Conservation (phyloP, 2,113 vertebrate species). For the Tupaia chinensis region DNA sequence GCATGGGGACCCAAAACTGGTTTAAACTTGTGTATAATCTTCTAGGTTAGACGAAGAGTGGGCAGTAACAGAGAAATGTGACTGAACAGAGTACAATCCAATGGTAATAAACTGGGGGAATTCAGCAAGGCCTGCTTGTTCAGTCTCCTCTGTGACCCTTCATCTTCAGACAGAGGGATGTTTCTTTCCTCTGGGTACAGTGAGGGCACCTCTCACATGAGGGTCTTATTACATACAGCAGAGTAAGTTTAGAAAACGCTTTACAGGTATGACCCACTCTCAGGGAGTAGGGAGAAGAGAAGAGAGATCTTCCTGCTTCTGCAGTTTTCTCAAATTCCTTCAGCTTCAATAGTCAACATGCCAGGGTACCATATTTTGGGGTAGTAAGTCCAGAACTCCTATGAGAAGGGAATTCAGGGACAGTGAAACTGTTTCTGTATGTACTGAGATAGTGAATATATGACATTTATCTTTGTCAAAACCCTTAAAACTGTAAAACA, state of each 20-base stretch:
- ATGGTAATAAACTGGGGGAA: not conserved
- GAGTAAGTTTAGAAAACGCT: no score
- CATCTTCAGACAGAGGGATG: not conserved
- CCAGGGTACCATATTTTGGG: no score
- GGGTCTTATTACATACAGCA: no score
- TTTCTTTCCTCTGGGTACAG: not conserved
- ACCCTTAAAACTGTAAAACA: not conserved
- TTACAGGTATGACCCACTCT: not conserved
- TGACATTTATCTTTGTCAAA: not conserved
- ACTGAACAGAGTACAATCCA: not conserved
- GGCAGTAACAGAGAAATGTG: not conserved
- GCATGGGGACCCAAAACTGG: not conserved
- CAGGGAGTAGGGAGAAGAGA: not conserved
- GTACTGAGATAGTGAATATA: no score
- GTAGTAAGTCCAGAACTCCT: no score
- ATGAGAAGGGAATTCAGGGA: not conserved
- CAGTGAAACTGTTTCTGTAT: not conserved
- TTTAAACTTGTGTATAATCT: not conserved
- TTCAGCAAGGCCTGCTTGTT: not conserved
- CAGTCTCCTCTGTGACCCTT: not conserved
- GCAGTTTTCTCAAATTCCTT: not conserved
- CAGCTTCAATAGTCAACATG: not conserved
- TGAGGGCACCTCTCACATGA: no score
- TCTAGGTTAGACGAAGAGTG: not conserved
- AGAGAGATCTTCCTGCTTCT: not conserved